phyloP scores from a whole-genome alignment of 2,797 vertebrate genomes.

The Podarcis siculus region DNA sequence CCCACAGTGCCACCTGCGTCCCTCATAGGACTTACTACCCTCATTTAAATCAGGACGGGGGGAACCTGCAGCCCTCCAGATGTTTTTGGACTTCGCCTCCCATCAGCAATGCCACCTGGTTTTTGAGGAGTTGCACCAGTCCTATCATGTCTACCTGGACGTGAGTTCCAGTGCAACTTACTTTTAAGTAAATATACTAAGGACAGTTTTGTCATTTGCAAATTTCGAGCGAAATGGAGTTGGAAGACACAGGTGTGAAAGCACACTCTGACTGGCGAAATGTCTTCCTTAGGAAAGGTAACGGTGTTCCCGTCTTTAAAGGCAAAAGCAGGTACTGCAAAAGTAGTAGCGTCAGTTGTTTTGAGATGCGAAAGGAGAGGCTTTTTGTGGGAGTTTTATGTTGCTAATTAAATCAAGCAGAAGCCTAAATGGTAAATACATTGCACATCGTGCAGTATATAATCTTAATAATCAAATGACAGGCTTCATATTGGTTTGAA shows the following conservation, averaged over 20 bases:
- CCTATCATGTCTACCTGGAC: not conserved
- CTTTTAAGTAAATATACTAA: too few species aligned
- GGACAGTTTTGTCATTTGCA: not conserved
- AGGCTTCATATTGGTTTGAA: constrained; percentile 66
- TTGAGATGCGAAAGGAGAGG: not conserved
- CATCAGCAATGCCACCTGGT: too few species aligned
- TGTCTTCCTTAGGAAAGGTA: not conserved
- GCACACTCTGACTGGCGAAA: not conserved
- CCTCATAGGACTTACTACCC: too few species aligned
- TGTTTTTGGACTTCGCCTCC: too few species aligned
- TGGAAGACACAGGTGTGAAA: not conserved
- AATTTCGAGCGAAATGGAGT: not conserved
- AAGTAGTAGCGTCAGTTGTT: not conserved
- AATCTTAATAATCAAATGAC: constrained; percentile 72
- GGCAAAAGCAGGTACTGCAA: not conserved
- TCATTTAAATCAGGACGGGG: too few species aligned
- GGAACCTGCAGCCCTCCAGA: too few species aligned
- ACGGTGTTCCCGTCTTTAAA: not conserved
- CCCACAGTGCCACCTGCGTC: too few species aligned
- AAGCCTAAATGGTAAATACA: constrained; percentile 48
- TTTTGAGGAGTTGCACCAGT: not conserved
- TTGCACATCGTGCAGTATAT: constrained; percentile 61
- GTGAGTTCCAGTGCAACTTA: too few species aligned
- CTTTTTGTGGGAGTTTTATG: not conserved
- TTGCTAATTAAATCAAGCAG: constrained; percentile 22